Percentiles rank a stretch among this genome's conserved stretches.
phyloP scores from a whole-genome alignment of 2,888 invertebrate genomes.

The Auanema freiburgensis region DNA sequence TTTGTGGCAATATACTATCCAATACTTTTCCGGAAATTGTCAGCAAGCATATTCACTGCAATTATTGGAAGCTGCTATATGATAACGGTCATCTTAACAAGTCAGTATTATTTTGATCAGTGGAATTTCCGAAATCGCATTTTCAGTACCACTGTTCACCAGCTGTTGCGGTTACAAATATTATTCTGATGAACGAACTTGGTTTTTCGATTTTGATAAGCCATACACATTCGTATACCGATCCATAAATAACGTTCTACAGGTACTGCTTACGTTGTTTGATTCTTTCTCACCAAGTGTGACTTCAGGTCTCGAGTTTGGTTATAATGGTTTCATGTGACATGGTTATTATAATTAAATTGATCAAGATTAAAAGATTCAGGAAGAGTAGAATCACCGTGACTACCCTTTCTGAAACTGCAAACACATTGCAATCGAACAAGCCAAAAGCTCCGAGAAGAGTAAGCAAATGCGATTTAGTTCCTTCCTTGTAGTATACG shows the following conservation, averaged over 20 bases:
- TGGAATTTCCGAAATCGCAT: background rate
- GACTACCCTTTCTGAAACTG: background rate
- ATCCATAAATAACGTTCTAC: slow-evolving; percentile 8
- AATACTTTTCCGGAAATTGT: slow-evolving; percentile 6
- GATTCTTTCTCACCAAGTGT: background rate
- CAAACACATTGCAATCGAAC: too few species aligned
- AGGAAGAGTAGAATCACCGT: slow-evolving; percentile 2
- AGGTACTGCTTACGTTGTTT: slow-evolving; percentile 9
- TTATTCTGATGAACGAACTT: slow-evolving; percentile 1
- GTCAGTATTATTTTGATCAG: background rate
- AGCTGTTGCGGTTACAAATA: slow-evolving; percentile 19
- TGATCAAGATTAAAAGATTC: slow-evolving; percentile 5
- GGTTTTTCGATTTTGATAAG: slow-evolving; percentile 17
- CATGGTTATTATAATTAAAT: background rate
- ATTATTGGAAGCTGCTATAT: slow-evolving; percentile 3
- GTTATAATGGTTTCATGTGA: slow-evolving; percentile 11
- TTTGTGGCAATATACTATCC: slow-evolving; percentile 19
- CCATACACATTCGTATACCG: slow-evolving; percentile 16
- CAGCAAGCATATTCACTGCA: too few species aligned
- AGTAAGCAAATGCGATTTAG: too few species aligned
- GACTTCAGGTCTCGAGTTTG: slow-evolving; percentile 5
- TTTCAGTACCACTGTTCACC: slow-evolving; percentile 16
- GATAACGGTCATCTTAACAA: slow-evolving; percentile 13
- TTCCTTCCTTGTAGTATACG: too few species aligned
- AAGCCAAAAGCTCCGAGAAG: too few species aligned